Base-by-base conservation (phyloP, 2,113 vertebrate genomes). In the Dasyurus viverrinus region DNA sequence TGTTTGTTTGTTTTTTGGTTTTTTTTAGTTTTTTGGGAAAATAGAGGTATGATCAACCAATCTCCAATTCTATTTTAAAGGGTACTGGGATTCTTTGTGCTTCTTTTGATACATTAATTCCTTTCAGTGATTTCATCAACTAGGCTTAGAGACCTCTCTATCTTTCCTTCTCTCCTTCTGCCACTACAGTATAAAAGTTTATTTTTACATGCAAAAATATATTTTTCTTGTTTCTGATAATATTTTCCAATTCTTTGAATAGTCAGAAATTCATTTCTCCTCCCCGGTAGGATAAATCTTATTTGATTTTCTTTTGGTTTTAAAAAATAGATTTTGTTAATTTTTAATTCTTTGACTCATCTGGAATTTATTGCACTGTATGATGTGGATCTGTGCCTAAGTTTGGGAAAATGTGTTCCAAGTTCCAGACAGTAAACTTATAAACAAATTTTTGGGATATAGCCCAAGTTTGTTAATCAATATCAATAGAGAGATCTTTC, bases 351-450 rank as follows among this genome's bases (percentile, higher is more conserved):
- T 84, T 84, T 42, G 68, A 42, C 68, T 5, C 68, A 84, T 84
- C 68, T 42, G 68, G 68, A 84, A 84, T 42, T 84, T 42, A 84
- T 84, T 84, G 19, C n/a, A 84, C 16, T 84, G 50, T 19, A 90
- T 30, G 46, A 10, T 47, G 30, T 90, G 47, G 46, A 10, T 89
- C 14, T 90, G 26, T 57, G 54, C 95, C 96, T 92, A 90, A 27
- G 60, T 5, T 52, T 90, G 89, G 42, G 93, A 94, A 94, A 54
- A 24, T 89, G 8, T 92, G 68, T 96, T 93, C 68, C 11, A 57
- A 94, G 93, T 54, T 52, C 57, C 47, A 30, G 26, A 55, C 27
- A 95, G 52, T 42, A 84, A 84, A 84, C 68, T 84, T 42, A 84
- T 42, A 90, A 90, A 54, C 30, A 89, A 50, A 89, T 1, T 16